These are phyloP conservation scores for Neotragus pygmaeus DNA, from an alignment of 2,113 vertebrate species.

Conservation along the genomic window DNA sequence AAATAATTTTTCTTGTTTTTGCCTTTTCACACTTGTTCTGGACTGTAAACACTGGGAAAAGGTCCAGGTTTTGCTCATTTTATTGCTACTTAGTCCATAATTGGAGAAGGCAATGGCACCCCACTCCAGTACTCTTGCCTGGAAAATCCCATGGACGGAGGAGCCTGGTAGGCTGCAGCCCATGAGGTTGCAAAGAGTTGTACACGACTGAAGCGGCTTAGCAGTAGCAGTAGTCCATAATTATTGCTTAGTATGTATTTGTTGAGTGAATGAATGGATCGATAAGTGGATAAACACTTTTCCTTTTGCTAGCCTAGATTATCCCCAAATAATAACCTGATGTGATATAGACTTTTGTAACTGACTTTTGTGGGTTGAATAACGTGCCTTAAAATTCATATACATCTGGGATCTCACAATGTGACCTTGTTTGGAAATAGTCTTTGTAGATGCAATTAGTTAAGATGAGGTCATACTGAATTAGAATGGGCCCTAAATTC, in stretches of 20 bases:
- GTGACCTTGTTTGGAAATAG: not conserved
- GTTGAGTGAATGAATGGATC: not conserved
- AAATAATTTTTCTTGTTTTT: not conserved
- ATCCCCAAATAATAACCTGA: not conserved
- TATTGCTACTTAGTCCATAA: not conserved
- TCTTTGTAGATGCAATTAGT: not conserved
- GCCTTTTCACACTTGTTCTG: not conserved
- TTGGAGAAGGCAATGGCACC: too few species aligned
- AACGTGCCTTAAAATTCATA: not conserved
- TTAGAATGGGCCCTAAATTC: not conserved
- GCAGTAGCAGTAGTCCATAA: too few species aligned
- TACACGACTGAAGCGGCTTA: too few species aligned
- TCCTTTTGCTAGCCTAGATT: not conserved
- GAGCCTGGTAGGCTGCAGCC: too few species aligned
- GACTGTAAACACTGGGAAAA: not conserved
- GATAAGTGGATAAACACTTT: not conserved
- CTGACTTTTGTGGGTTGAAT: not conserved
- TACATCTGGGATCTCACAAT: not conserved
- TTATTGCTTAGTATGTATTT: not conserved
- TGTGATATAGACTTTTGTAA: not conserved
- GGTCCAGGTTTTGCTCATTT: not conserved
- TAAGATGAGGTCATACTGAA: not conserved
- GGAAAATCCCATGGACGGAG: too few species aligned
- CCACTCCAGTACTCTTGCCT: too few species aligned
- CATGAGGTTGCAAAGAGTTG: too few species aligned